Evolutionary conservation across 2,797 vertebrate genomes (phyloP).

Genomic region (Parotocinclus haroldoi): DNA sequence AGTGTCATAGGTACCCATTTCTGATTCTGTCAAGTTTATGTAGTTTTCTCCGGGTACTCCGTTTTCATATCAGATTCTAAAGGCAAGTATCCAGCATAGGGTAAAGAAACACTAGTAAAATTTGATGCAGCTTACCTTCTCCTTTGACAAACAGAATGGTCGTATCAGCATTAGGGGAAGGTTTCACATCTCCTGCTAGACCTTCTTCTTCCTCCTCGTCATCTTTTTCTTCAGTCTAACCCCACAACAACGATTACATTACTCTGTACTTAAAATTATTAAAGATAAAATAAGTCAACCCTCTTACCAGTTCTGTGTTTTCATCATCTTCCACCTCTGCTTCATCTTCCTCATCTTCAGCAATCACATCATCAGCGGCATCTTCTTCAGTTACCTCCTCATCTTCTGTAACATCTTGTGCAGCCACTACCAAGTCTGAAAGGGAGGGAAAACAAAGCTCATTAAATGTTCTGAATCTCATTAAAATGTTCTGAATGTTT

Average conservation of each 20-base stretch:
- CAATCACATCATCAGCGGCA: conserved; percentile 80
- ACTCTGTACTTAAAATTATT: background rate
- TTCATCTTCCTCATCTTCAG: conserved; percentile 96
- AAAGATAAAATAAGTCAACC: conserved; percentile 17
- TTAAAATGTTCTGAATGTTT: too few relatives aligned
- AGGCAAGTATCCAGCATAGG: too few relatives aligned
- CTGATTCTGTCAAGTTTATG: too few relatives aligned
- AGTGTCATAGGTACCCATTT: too few relatives aligned
- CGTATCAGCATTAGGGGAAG: conserved; percentile 93
- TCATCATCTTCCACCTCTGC: conserved; percentile 97
- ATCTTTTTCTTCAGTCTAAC: conserved; percentile 88
- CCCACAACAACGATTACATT: background rate
- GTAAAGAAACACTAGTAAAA: background rate
- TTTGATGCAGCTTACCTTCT: conserved; percentile 77
- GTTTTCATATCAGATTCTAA: background rate
- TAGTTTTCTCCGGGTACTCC: too few relatives aligned
- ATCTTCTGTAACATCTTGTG: conserved; percentile 92
- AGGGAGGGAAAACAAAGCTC: conserved; percentile 17
- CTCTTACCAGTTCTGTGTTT: conserved; percentile 84
- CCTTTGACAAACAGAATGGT: conserved; percentile 97
- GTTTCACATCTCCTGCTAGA: conserved; percentile 86
- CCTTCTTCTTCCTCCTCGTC: conserved; percentile 84
- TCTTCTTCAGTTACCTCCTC: conserved; percentile 92
- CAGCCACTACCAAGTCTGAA: conserved; percentile 69
- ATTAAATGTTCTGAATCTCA: background rate